Conservation (phyloP, 2,797 vertebrate species). For the Microctenopoma stevenorrisi region DNA sequence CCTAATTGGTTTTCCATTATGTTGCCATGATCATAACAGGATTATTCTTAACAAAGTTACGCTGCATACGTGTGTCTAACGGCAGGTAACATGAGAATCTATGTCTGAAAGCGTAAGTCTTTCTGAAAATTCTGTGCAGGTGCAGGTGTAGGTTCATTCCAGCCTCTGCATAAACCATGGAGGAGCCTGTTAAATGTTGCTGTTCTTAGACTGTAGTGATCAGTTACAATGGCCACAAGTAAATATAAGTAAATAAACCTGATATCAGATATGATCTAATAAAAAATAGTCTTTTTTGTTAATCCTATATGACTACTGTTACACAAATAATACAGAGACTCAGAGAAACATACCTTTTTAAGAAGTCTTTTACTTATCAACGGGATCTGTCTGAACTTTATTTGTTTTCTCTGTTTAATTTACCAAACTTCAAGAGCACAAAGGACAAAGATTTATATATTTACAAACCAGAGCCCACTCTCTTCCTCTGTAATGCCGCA, state of each 20-base stretch:
- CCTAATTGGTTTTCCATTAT: constrained; percentile 39
- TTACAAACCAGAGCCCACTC: constrained; percentile 20
- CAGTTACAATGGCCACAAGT: neutral
- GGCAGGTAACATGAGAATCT: constrained; percentile 47
- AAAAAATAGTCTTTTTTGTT: too few relatives aligned
- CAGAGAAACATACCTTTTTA: neutral
- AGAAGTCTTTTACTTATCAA: neutral
- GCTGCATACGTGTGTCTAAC: constrained; percentile 29
- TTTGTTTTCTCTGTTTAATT: constrained; percentile 36
- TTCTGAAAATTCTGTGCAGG: constrained; percentile 27
- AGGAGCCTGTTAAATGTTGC: neutral
- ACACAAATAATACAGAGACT: neutral
- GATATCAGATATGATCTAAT: too few relatives aligned
- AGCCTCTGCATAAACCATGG: constrained; percentile 18
- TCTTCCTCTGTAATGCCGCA: constrained; percentile 15
- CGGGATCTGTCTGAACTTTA: neutral
- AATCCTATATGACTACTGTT: too few relatives aligned
- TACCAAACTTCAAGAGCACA: constrained; percentile 27
- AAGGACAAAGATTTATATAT: constrained; percentile 34
- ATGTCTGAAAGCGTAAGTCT: constrained; percentile 35
- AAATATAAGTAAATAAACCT: too few relatives aligned
- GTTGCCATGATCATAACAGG: constrained; percentile 33
- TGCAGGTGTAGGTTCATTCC: constrained; percentile 14
- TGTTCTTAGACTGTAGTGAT: neutral
- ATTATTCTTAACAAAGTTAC: constrained; percentile 48